phyloP scores from a whole-genome alignment of 2,888 invertebrate species.

The Trichopria drosophilae region DNA sequence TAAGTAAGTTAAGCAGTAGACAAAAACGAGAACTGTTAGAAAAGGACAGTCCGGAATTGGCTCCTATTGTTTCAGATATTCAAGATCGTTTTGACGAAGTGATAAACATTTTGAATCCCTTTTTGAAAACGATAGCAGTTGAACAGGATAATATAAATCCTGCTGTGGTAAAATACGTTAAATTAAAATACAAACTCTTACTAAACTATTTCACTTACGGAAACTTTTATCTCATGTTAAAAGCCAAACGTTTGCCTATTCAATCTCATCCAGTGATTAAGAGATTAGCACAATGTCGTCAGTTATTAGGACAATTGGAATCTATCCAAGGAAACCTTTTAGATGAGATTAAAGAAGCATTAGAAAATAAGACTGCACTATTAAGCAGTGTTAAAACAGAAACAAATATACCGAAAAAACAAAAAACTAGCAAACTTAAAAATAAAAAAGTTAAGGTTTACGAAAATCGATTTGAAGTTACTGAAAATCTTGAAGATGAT shows the following conservation, averaged over 20 bases:
- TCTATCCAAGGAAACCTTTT: conserved; percentile 70
- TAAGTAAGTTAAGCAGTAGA: conserved; percentile 73
- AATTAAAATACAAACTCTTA: conserved; percentile 70
- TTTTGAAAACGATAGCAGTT: conserved; percentile 68
- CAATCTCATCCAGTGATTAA: conserved; percentile 89
- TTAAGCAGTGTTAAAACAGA: neutral
- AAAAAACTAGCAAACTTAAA: conserved; percentile 17
- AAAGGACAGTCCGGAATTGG: conserved; percentile 87
- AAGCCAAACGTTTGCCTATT: conserved; percentile 72
- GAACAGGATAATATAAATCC: no score
- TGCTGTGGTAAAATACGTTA: conserved; percentile 71
- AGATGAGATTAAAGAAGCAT: conserved; percentile 68
- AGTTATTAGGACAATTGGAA: conserved; percentile 75
- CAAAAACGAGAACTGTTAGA: conserved; percentile 77
- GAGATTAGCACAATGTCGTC: conserved; percentile 77
- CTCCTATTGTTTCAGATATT: conserved; percentile 77
- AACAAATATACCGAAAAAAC: no score
- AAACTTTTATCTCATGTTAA: conserved; percentile 81
- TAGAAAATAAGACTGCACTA: conserved; percentile 58
- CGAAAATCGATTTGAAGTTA: conserved; percentile 57
- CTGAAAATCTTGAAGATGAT: conserved; percentile 38
- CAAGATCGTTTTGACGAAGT: conserved; percentile 68
- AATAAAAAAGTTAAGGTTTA: conserved; percentile 58
- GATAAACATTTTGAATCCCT: conserved; percentile 69
- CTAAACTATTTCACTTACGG: conserved; percentile 85